phyloP scores from a whole-genome alignment of 2,113 vertebrate genomes.

The Leptosomus discolor region DNA sequence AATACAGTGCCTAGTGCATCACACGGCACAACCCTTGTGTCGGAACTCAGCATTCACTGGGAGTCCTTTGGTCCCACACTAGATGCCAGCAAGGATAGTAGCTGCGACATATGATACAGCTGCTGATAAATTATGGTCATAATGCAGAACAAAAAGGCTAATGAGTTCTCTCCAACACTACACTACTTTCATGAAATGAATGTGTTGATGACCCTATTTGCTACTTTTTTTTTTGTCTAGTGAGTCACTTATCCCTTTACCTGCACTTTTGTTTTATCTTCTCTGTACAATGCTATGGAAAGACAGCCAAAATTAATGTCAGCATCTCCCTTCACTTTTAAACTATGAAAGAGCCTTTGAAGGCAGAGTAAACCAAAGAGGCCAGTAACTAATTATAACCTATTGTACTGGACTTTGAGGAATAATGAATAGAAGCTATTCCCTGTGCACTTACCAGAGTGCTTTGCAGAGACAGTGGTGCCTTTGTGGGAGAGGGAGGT shows the following conservation, averaged over 20 bases:
- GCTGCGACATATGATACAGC: conserved; percentile 32
- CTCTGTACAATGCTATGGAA: background rate
- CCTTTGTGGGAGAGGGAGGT: conserved; percentile 39
- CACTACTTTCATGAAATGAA: conserved; percentile 15
- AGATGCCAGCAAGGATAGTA: conserved; percentile 47
- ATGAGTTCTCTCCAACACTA: conserved; percentile 29
- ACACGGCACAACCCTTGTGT: background rate
- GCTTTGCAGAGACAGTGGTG: conserved; percentile 10
- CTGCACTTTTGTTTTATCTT: background rate
- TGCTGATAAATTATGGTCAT: conserved; percentile 50
- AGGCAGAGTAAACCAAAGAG: conserved; percentile 41
- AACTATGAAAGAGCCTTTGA: conserved; percentile 20
- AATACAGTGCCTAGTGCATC: conserved; percentile 56
- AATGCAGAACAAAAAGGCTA: conserved; percentile 52
- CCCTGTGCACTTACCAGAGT: background rate
- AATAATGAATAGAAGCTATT: conserved; percentile 47
- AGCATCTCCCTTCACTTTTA: conserved; percentile 26
- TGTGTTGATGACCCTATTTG: conserved; percentile 29
- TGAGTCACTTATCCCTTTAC: conserved; percentile 15
- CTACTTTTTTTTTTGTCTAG: background rate
- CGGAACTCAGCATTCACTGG: background rate
- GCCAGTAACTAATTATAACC: conserved; percentile 42
- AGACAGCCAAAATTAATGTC: conserved; percentile 40
- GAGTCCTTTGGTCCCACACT: background rate
- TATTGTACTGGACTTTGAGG: conserved; percentile 34